These are phyloP conservation scores for Cyprinodon tularosa DNA, from an alignment of 2,113 vertebrate species.

Conservation along the genomic window DNA sequence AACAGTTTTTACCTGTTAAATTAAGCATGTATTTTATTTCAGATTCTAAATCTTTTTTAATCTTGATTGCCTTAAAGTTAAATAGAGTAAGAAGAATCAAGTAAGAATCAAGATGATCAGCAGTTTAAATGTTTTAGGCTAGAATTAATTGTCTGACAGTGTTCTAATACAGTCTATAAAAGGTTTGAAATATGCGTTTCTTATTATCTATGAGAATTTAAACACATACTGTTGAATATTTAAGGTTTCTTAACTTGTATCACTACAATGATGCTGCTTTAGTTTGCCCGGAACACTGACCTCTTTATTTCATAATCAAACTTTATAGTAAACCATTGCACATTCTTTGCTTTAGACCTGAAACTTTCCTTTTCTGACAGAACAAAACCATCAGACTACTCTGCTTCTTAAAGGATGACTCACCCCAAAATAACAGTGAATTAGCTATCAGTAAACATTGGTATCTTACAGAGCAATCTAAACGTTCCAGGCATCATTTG, in stretches of 20 bases:
- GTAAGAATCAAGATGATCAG: neutral
- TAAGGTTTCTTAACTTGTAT: neutral
- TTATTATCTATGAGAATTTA: neutral
- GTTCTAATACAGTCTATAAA: too few relatives aligned
- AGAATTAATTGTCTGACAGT: too few relatives aligned
- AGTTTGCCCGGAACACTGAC: neutral
- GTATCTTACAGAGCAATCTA: too few relatives aligned
- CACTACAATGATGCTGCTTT: neutral
- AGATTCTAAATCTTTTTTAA: neutral
- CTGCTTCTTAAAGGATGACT: neutral
- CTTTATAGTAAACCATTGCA: neutral
- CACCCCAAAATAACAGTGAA: too few relatives aligned
- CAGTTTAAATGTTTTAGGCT: neutral
- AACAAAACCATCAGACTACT: neutral
- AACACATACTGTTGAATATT: neutral
- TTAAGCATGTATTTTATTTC: neutral
- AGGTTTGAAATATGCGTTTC: too few relatives aligned
- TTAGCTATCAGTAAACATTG: too few relatives aligned
- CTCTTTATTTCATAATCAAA: neutral
- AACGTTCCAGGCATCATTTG: too few relatives aligned
- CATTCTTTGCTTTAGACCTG: neutral
- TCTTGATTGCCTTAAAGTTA: neutral
- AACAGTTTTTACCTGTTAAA: neutral
- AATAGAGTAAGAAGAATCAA: neutral
- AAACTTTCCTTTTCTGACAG: neutral